Percentiles rank a stretch among this genome's conserved stretches.
Conservation (phyloP, 2,888 invertebrate species). For the Phortica magna region DNA sequence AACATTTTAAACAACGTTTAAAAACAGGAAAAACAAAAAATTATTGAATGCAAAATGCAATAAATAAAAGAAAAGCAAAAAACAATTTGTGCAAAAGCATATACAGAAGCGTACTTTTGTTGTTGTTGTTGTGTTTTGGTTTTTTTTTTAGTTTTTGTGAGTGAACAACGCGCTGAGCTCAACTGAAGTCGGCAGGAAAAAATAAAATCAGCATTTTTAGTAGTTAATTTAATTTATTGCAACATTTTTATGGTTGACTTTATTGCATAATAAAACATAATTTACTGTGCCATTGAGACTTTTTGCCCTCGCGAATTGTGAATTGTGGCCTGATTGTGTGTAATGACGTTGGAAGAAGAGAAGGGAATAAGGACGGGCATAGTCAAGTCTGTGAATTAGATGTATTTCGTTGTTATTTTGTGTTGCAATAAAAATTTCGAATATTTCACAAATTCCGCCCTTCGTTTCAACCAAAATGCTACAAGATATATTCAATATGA, state of each 20-base stretch:
- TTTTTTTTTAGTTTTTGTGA: not conserved
- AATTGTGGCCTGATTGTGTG: not conserved
- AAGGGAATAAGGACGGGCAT: not conserved
- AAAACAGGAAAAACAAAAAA: not conserved
- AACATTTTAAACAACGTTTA: not conserved
- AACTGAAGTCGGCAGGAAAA: conserved; percentile 22
- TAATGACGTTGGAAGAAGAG: not conserved
- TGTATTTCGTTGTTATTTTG: no score
- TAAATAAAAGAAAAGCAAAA: not conserved
- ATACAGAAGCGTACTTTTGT: not conserved
- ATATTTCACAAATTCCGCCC: no score
- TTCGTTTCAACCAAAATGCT: no score
- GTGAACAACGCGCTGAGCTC: not conserved
- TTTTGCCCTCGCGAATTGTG: conserved; percentile 38
- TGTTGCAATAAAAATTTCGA: no score
- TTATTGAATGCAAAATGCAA: not conserved
- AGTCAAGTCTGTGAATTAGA: no score
- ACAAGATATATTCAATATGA: no score
- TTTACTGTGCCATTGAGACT: conserved; percentile 78
- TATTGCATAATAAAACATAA: conserved; percentile 79
- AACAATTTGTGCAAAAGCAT: not conserved
- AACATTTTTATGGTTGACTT: conserved; percentile 79
- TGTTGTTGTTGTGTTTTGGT: no score
- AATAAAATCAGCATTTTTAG: conserved; percentile 78
- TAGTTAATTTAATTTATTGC: conserved; percentile 79